Evolutionary conservation across 2,888 invertebrate genomes (phyloP), one percentile per base, ranked within the genome.

Genomic region (Scaptomyza tumidula): DNA sequence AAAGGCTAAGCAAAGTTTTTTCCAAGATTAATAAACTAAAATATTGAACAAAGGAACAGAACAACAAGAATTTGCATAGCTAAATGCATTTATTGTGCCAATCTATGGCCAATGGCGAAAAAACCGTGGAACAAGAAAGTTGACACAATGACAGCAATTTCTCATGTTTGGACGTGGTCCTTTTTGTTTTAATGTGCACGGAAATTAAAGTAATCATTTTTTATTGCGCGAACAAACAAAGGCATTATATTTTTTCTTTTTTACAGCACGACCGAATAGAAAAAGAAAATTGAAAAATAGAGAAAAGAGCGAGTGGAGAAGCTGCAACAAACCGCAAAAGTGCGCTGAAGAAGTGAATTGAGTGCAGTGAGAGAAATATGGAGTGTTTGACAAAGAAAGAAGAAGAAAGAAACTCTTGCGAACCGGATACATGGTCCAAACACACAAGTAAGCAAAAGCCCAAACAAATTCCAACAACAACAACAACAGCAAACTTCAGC

Each of bases 141-240:
- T 60, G 57, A 78, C 57, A 65, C 80, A 86, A 88, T 80, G 88
- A 86, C 80, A 66, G 62, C 80, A 55, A 83, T 83, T 88, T 86
- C 65, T 83, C 84, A 86, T 83, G 86, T 83, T 86, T 86, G 82
- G 86, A 82, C 70, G 80, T 60, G 84, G 45, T 78, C 7, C n/a
- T 37, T n/a, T 14, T 39, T 14, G 10, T 83, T 88, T 81, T 85
- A 24, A 74, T 85, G 80, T 72, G 80, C 67, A 68, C 88, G 83
- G 89, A 88, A 85, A 85, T 85, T 87, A 88, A 85, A 85, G 88
- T 85, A 89, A 85, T 85, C 77, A 85, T 85, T 85, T 85, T 85
- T 85, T 85, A 85, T 87, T 69, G 88, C 89, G 86, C 88, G 71
- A 86, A 75, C 89, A 85, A 87, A 89, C 85, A 87, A 89, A 87